Conservation (phyloP, 2,113 vertebrate species). For the Chaetodon trifascialis region DNA sequence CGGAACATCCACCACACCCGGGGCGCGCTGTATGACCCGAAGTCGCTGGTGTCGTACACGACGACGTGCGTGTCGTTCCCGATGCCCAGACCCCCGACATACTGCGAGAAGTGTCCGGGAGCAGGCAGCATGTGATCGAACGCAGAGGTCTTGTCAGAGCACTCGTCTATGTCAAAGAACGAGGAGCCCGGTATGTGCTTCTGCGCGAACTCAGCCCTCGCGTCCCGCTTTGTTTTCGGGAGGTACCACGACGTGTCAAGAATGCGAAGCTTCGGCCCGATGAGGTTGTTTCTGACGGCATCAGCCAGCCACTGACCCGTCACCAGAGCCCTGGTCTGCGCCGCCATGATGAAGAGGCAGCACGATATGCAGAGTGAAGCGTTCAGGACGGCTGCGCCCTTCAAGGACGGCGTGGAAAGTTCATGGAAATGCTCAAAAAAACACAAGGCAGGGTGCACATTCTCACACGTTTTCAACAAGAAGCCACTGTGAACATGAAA, state of each 20-base stretch:
- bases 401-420: too few relatives aligned
- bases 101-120: slow-evolving; percentile 85
- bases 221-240: slow-evolving; percentile 87
- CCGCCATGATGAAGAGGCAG: slow-evolving; percentile 82
- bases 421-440: neutral
- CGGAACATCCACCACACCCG: slow-evolving; percentile 99
- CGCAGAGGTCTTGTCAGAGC: slow-evolving; percentile 87
- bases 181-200: slow-evolving; percentile 89
- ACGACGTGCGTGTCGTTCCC: slow-evolving; percentile 90
- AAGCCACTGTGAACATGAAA: neutral
- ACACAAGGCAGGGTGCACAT: neutral
- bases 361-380: slow-evolving; percentile 22
- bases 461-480: neutral
- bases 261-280: slow-evolving; percentile 85
- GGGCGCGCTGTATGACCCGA: slow-evolving; percentile 91
- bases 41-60: slow-evolving; percentile 93
- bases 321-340: slow-evolving; percentile 86
- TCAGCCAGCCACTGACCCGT: slow-evolving; percentile 91
- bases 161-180: slow-evolving; percentile 93
- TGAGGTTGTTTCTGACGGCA: slow-evolving; percentile 81
- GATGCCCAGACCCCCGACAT: slow-evolving; percentile 89
- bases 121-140: slow-evolving; percentile 92
- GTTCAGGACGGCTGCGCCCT: neutral
- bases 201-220: slow-evolving; percentile 86
- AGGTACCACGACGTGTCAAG: slow-evolving; percentile 95